Evolutionary conservation across 2,797 vertebrate species (phyloP), one percentile per base, ranked within the genome.

Genomic region (Percopsis omiscomaycus): DNA sequence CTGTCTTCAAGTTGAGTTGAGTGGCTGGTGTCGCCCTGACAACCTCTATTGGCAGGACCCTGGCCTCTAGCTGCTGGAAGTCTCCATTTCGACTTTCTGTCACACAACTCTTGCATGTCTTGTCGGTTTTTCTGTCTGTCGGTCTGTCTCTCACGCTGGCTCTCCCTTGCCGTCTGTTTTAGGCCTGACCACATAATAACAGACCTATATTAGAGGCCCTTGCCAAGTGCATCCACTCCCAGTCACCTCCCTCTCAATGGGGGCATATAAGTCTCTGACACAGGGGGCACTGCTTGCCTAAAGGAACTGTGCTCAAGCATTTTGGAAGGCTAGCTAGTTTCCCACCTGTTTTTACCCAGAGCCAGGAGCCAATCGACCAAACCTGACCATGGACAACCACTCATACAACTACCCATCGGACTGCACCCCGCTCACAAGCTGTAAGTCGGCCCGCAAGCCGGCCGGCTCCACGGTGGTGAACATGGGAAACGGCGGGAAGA

Each of bases 381-480:
- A 61, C 16, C 9, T 4, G 29, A 67, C 59, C 69, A 93, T 93
- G 92, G 92, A 94, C 82, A 93, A 93, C 87, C 89, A 92, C 72
- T 92, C 92, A 0, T 94, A 94, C 89, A 91, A 90, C 84, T 93
- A 92, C 75, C 89, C 91, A 2, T 89, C 91, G 0, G 92, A 94
- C 78, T 93, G 92, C 85, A 92, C 92, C 69, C 93, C 93, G 0
- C 90, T 93, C 57, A 94, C 92, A 58, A 91, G 84, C 84, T 89
- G 89, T 16, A 92, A 92, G 75, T 86, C 89, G 0, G 84, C 79
- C 55, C 88, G 89, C 0, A 92, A 92, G 53, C 86, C 89, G 0
- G 78, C 69, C 0, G 88, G 90, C 14, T 87, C 91, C 64, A 94
- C 91, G 0, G 91, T 89, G 81, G 81, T 94, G 65, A 91, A 93